Base-by-base conservation (phyloP, 1,140 invertebrate species). In the Chironomus tepperi region DNA sequence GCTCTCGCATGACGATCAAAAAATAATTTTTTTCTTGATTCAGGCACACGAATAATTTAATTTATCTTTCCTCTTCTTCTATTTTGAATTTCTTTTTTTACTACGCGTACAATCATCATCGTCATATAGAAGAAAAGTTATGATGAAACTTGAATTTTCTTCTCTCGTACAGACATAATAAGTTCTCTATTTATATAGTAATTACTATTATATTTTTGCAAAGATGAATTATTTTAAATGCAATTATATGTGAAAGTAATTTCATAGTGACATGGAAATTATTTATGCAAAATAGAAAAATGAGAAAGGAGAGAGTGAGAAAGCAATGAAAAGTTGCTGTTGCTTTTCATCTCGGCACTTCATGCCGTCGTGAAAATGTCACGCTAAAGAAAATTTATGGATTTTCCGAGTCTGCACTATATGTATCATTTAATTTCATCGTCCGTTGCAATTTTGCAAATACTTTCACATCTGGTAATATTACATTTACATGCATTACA, bases 381-480 rank as follows among this genome's bases (percentile, higher is more conserved):
- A 70, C 65, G 65, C 16, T 70, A 16, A 18, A 19, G 65, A 70
- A 70, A 70, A 70, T 70, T 70, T 70, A 70, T 70, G 65, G 65
- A 70, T 70, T 70, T 70, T 21, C 65, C 65, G 16, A 18, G 65
- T 19, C 16, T 70, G 16, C 19, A 10, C 19, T 70, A 21, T 10
- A 70, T 21, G 65, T 19, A 70, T 70, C 65, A 70, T 70, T 70
- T 70, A 70, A 70, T 19, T 70, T 70, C 65, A 70, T 70, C 65
- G 65, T 21, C 65, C 65, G 19, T 70, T 70, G 65, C 65, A 70
- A 18, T 19, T 16, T 19, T 18, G 65, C 19, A 18, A 19, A 70
- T 18, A 70, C 18, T 8, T 18, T 70, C 19, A 21, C 65, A 70
- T 70, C 65, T 70, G 65, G 19, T 21, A 70, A 19, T 70, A 18